Evolutionary conservation across 2,888 invertebrate genomes (phyloP).

Genomic region (Polyommatus icarus): DNA sequence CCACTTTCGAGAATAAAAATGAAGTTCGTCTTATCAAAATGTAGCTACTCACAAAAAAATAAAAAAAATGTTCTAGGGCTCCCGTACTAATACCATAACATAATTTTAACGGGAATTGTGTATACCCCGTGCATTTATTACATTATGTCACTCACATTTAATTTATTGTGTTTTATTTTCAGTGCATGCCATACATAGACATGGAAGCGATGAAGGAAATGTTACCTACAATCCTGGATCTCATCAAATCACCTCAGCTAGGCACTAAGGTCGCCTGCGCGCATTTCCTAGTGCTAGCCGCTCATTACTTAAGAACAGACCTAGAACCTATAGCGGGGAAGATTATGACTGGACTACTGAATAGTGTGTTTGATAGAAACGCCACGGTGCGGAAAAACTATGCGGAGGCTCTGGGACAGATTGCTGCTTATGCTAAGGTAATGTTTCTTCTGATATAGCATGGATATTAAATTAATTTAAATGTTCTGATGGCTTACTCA

Average conservation of each 20-base stretch:
- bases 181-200: conserved; percentile 87
- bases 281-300: conserved; percentile 87
- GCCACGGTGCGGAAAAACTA: conserved; percentile 90
- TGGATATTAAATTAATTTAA: too few species aligned
- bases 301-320: conserved; percentile 76
- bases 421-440: conserved; percentile 91
- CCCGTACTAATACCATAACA: too few species aligned
- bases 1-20: too few species aligned
- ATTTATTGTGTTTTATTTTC: too few species aligned
- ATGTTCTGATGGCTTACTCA: too few species aligned
- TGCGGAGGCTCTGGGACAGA: conserved; percentile 90
- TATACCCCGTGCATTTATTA: too few species aligned
- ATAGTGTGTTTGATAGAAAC: conserved; percentile 92
- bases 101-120: too few species aligned
- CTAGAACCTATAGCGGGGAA: conserved; percentile 81
- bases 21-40: too few species aligned
- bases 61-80: too few species aligned
- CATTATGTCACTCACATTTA: too few species aligned
- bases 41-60: too few species aligned
- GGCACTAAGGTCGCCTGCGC: conserved; percentile 92
- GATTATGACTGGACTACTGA: conserved; percentile 81
- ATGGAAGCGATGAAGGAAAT: conserved; percentile 88
- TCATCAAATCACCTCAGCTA: conserved; percentile 90
- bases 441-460: too few species aligned
- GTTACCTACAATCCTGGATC: conserved; percentile 89